Evolutionary conservation across 2,113 vertebrate genomes (phyloP), one percentile per base, ranked within the genome.

Genomic region (Lepisosteus osseus): DNA sequence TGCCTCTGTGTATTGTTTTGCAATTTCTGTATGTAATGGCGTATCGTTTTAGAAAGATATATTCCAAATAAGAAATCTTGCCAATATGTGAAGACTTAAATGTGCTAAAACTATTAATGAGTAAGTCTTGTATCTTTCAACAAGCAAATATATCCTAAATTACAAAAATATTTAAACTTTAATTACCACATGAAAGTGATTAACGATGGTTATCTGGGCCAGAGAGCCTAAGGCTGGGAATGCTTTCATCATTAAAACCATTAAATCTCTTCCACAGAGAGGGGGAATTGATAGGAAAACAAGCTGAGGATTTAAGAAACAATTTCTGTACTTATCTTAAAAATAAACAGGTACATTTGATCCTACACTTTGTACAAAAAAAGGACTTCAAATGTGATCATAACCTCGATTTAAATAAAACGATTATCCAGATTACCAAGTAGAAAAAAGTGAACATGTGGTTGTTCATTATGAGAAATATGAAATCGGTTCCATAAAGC

Each of bases 161-260:
- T 86, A 79, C 77, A 76, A 82, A 88, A 75, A 82, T 70, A 82
- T 81, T 80, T 86, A 73, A 81, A 79, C 83, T 88, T 88, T 90
- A 79, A 86, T 87, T 88, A 87, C 83, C 82, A 74, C 79, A 89
- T 86, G 80, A 88, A 92, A 86, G 85, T 87, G 85, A 89, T 89
- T 90, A 86, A 88, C 91, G 83, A 83, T 89, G 80, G 79, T 88
- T 85, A 82, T 87, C 84, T 83, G 85, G 85, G 83, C 79, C 84
- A 78, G 74, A 84, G 83, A 85, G 86, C 73, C 80, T 78, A 73
- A 84, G 77, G 77, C 80, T 12, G 41, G 67, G 75, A 76, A 76
- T 0, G 64, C 77, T 88, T 87, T 87, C 82, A 80, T 83, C 76
- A 75, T 73, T 83, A 75, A 77, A 88, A 80, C 74, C 76, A 83